phyloP scores from a whole-genome alignment of 2,888 invertebrate species.

The Eupithecia subfuscata region DNA sequence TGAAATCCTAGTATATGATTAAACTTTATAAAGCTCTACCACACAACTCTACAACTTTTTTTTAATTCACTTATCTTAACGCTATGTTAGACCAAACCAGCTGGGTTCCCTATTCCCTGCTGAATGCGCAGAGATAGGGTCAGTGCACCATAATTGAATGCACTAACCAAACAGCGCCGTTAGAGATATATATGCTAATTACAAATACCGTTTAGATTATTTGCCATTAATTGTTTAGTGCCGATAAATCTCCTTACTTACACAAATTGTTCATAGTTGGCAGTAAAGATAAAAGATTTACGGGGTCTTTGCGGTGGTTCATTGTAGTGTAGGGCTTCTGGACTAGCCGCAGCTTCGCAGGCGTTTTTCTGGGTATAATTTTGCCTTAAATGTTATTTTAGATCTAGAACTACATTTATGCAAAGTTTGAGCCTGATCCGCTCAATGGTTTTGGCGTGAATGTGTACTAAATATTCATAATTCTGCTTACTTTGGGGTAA shows the following conservation, averaged over 20 bases:
- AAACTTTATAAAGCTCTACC: too few species aligned
- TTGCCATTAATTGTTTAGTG: slow-evolving; percentile 9
- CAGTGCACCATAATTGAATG: slow-evolving; percentile 33
- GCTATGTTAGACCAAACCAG: neutral
- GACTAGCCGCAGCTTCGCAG: neutral
- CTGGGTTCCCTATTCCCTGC: neutral
- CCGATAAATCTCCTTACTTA: slow-evolving; percentile 10
- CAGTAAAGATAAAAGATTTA: slow-evolving; percentile 1
- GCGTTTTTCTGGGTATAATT: too few species aligned
- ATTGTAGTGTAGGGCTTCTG: neutral
- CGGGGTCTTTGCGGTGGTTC: neutral
- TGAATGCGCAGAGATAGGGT: slow-evolving; percentile 17
- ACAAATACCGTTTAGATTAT: slow-evolving; percentile 13
- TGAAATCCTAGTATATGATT: too few species aligned
- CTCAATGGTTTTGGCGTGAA: too few species aligned
- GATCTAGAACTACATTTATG: too few species aligned
- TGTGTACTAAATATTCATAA: too few species aligned
- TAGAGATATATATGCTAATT: slow-evolving; percentile 28
- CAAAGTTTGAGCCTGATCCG: too few species aligned
- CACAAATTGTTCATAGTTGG: neutral
- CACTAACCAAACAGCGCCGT: slow-evolving; percentile 32
- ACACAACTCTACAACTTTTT: too few species aligned
- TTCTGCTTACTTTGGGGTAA: too few species aligned
- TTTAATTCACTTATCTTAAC: neutral
- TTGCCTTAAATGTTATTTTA: too few species aligned